Percentiles rank a stretch among this genome's conserved stretches.
Evolutionary conservation across 2,888 invertebrate species (phyloP).

Genomic region (Cecidostiba fungosa): DNA sequence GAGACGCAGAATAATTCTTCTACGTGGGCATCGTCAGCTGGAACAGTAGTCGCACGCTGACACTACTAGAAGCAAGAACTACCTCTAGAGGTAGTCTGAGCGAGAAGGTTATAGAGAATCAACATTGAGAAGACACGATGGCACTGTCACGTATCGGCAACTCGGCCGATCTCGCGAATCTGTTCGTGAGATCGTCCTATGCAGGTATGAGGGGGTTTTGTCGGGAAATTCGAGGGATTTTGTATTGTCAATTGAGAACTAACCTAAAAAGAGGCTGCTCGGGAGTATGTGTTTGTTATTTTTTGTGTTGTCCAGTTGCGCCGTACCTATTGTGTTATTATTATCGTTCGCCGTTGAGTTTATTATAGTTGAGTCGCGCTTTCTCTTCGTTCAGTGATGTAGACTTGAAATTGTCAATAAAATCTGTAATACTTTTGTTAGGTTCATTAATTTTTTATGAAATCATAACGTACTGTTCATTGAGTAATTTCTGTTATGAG

Average conservation of each 20-base stretch:
- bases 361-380: not conserved
- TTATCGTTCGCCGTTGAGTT: not conserved
- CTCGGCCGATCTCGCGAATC: constrained; percentile 31
- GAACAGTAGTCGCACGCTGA: not conserved
- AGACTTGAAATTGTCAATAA: not conserved
- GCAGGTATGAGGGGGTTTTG: constrained; percentile 37
- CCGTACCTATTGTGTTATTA: not conserved
- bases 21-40: not conserved
- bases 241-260: not conserved
- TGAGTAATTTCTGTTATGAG: too few species aligned
- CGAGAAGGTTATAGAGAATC: not conserved
- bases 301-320: not conserved
- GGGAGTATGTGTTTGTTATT: not conserved
- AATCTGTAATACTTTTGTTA: not conserved
- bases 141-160: constrained; percentile 50
- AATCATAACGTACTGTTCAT: too few species aligned
- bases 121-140: constrained; percentile 29
- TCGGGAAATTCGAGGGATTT: not conserved
- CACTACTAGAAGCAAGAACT: not conserved
- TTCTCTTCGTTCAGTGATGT: not conserved
- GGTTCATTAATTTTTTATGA: not conserved
- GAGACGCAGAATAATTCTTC: not conserved
- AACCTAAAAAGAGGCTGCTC: not conserved
- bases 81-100: not conserved
- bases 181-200: constrained; percentile 39